These are phyloP conservation scores for Octopus sinensis DNA, from an alignment of 1,140 invertebrate species.

Conservation along the genomic window DNA sequence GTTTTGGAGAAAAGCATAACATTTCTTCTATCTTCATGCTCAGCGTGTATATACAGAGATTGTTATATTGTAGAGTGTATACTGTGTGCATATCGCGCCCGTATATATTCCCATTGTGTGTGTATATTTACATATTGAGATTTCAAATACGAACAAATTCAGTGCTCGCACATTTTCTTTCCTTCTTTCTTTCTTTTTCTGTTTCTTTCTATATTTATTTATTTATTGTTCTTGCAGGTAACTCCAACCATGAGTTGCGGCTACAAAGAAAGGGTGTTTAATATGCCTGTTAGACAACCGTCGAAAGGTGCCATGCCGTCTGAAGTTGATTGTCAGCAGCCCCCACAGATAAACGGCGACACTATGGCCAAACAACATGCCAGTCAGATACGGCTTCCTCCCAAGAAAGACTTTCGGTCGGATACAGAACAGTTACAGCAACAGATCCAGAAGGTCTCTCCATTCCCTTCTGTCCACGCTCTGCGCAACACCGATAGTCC, in stretches of 20 bases:
- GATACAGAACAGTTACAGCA: neutral
- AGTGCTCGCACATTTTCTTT: too few species aligned
- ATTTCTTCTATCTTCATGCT: too few species aligned
- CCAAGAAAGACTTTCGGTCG: conserved; percentile 1
- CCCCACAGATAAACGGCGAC: neutral
- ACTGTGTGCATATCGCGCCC: too few species aligned
- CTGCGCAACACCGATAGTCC: conserved; percentile 26
- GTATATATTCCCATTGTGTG: too few species aligned
- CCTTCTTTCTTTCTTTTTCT: too few species aligned
- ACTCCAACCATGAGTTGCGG: neutral
- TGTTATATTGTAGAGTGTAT: too few species aligned
- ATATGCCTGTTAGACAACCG: neutral
- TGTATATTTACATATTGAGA: too few species aligned
- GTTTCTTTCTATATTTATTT: too few species aligned
- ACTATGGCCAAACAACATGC: neutral
- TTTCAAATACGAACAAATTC: too few species aligned
- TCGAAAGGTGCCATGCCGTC: neutral
- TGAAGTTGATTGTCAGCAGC: neutral
- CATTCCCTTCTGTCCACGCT: neutral
- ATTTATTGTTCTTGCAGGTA: neutral
- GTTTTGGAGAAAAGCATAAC: too few species aligned
- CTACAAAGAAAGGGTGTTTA: conserved; percentile 5
- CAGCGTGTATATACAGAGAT: too few species aligned
- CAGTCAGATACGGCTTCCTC: conserved; percentile 3
- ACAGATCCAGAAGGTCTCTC: conserved; percentile 4